These are phyloP conservation scores for Hipparchia sbordonii DNA, from an alignment of 2,888 invertebrate species.

Conservation along the genomic window DNA sequence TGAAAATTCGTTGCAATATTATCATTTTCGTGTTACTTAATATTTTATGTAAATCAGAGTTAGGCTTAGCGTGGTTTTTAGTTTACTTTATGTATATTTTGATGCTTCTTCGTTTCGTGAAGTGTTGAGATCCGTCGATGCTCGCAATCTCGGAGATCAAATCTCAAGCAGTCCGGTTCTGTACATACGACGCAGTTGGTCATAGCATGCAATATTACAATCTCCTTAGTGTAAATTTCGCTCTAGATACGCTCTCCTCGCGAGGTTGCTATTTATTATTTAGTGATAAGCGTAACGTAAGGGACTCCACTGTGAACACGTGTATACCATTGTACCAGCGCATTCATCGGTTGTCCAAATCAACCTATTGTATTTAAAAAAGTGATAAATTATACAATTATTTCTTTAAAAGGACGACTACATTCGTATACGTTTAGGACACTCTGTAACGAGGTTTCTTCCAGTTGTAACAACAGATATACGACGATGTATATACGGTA, in stretches of 20 bases:
- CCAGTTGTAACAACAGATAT: conserved; percentile 78
- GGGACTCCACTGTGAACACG: conserved; percentile 76
- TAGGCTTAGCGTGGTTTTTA: conserved; percentile 65
- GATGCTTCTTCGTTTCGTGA: conserved; percentile 58
- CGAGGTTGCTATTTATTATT: conserved; percentile 81
- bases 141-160: conserved; percentile 79
- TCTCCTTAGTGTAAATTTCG: conserved; percentile 79
- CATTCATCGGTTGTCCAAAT: conserved; percentile 67
- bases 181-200: conserved; percentile 64
- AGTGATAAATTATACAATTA: conserved; percentile 72
- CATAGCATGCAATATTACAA: conserved; percentile 74
- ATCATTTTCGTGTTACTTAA: conserved; percentile 69
- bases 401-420: conserved; percentile 80
- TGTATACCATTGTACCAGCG: conserved; percentile 80
- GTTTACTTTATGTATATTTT: conserved; percentile 78
- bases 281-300: conserved; percentile 74
- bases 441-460: conserved; percentile 74
- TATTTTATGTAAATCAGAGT: conserved; percentile 74
- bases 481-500: conserved; percentile 80
- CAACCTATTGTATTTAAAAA: conserved; percentile 67
- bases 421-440: conserved; percentile 89
- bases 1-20: conserved; percentile 78
- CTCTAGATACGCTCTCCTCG: conserved; percentile 72
- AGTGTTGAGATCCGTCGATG: conserved; percentile 66
- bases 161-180: conserved; percentile 71